These are phyloP conservation scores for Yponomeuta cagnagella DNA, from an alignment of 2,888 invertebrate species.

Conservation along the genomic window DNA sequence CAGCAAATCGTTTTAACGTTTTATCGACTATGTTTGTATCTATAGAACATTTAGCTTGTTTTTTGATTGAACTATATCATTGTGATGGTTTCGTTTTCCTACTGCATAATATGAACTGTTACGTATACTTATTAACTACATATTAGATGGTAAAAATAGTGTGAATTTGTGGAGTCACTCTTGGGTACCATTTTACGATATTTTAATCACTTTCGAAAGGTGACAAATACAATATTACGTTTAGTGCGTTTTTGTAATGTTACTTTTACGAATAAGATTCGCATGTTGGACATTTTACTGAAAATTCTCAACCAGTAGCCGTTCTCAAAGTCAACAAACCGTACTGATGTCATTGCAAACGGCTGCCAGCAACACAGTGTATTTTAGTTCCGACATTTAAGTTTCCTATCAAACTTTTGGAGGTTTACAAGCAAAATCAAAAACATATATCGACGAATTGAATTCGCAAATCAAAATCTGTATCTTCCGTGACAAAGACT, in stretches of 20 bases:
- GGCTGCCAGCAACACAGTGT: conserved; percentile 32
- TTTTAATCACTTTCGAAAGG: conserved; percentile 47
- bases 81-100: conserved; percentile 74
- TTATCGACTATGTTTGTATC: conserved; percentile 68
- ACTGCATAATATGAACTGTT: conserved; percentile 68
- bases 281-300: conserved; percentile 61
- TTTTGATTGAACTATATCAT: conserved; percentile 52
- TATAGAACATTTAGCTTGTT: conserved; percentile 67
- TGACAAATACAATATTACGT: conserved; percentile 56
- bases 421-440: conserved; percentile 64
- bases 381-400: conserved; percentile 51
- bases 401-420: conserved; percentile 75
- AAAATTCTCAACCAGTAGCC: conserved; percentile 43
- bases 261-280: conserved; percentile 50
- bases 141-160: conserved; percentile 36
- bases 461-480: conserved; percentile 40
- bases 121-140: conserved; percentile 55
- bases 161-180: conserved; percentile 64
- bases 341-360: neutral
- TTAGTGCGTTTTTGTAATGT: conserved; percentile 49
- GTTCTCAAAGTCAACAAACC: conserved; percentile 30
- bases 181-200: conserved; percentile 49
- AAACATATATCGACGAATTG: conserved; percentile 44
- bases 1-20: conserved; percentile 46
- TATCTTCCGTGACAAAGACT: conserved; percentile 61